A percentile compares a stretch with the other conserved stretches of the same genome.
Evolutionary conservation across 2,888 invertebrate genomes (phyloP).

Genomic region (Drosophila macrospina): DNA sequence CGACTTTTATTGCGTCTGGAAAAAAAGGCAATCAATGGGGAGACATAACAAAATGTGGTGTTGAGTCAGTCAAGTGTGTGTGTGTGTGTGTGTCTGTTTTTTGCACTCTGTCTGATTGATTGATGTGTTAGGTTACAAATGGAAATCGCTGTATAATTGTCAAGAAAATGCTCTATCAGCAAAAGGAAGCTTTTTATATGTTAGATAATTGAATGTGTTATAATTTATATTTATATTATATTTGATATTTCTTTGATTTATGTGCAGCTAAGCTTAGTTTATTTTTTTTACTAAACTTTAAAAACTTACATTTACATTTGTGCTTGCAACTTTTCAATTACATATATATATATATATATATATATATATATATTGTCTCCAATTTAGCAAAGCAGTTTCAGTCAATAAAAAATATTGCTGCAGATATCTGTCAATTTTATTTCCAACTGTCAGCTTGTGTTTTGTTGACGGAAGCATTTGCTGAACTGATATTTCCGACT

Average conservation of each 20-base stretch:
- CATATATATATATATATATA: too few relatives aligned
- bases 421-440: constrained; percentile 6
- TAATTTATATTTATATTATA: too few relatives aligned
- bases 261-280: too few relatives aligned
- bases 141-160: constrained; percentile 15
- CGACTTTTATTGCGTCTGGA: constrained; percentile 49
- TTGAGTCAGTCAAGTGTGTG: constrained; percentile 37
- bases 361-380: neutral
- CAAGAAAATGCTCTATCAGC: neutral
- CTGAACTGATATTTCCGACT: constrained; percentile 38
- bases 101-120: constrained; percentile 49
- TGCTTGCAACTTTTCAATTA: too few relatives aligned
- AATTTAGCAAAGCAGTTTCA: neutral
- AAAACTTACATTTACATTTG: too few relatives aligned
- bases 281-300: too few relatives aligned
- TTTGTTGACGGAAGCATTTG: constrained; percentile 44
- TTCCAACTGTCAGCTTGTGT: constrained; percentile 17
- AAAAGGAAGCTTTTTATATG: neutral
- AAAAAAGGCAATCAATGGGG: constrained; percentile 56
- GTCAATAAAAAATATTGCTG: neutral
- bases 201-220: too few relatives aligned
- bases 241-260: too few relatives aligned
- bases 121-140: constrained; percentile 35
- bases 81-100: constrained; percentile 21
- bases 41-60: constrained; percentile 45